These are phyloP conservation scores for Gallinago jamesoni DNA, from an alignment of 2,113 vertebrate genomes.

Conservation along the genomic window DNA sequence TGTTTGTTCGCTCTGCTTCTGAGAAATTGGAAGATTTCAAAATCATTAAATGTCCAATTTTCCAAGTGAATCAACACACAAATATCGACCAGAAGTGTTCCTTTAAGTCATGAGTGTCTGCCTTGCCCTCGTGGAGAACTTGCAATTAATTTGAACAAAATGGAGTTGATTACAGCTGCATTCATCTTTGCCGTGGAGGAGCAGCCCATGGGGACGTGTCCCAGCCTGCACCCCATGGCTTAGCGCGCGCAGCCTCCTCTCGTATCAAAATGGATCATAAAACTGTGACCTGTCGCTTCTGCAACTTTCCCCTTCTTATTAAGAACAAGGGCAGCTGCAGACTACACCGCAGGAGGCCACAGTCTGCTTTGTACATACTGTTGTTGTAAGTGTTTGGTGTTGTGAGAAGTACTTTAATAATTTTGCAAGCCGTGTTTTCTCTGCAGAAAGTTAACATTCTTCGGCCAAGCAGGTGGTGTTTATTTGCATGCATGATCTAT, in stretches of 20 bases:
- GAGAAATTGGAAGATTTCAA: not conserved
- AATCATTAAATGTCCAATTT: not conserved
- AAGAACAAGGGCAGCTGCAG: not conserved
- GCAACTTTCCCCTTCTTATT: not conserved
- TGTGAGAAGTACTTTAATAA: not conserved
- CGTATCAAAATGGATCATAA: not conserved
- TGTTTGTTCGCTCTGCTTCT: not conserved
- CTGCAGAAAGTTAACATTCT: not conserved
- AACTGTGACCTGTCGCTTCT: not conserved
- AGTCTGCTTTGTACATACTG: not conserved
- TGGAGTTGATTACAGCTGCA: not conserved
- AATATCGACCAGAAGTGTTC: not conserved
- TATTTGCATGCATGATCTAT: not conserved
- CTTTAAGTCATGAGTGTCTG: not conserved
- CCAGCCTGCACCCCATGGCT: not conserved
- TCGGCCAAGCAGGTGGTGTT: not conserved
- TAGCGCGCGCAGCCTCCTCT: not conserved
- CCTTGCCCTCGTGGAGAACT: not conserved
- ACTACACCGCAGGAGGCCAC: not conserved
- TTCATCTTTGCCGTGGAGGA: not conserved
- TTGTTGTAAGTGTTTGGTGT: not conserved
- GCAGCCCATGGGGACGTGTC: conserved; percentile 30
- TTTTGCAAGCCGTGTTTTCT: not conserved
- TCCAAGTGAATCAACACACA: not conserved
- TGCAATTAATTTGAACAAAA: not conserved